Evolutionary conservation across 2,797 vertebrate species (phyloP), one percentile per base, ranked within the genome.

Genomic region (Hoplostethus atlanticus): DNA sequence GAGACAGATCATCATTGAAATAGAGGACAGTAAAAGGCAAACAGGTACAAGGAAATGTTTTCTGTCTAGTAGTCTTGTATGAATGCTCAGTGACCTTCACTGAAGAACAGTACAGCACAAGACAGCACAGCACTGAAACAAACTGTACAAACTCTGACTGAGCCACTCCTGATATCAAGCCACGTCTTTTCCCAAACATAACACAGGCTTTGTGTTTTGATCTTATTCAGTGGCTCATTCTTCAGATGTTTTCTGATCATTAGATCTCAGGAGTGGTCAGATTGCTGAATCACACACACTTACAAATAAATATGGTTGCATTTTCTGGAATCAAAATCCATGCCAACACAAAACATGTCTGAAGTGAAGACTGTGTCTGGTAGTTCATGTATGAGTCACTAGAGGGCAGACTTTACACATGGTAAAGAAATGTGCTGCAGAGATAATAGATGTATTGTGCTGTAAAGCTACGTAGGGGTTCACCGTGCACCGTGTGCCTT

Each of bases 1-100:
- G 78, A 68, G 75, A 90, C 91, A 84, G 87, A 77, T 73, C 81
- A 85, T 88, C 54, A 60, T 91, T 90, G 85, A 91, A 91, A 87
- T 25, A 53, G 5, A 65, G 47, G 77, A 71, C 51, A 83, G 68
- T 56, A 74, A 53, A 84, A 73, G 38, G 36, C 4, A 68, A 66
- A 73, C 28, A 57, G 25, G 25, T 60, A 67, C 69, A 58, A 55
- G 25, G 46, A 74, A 64, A 73, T 3, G 9, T 71, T 25, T 75
- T 3, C 46, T 80, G 15, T 28, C 28, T 28, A 28, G 28, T 30
- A n/a, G 57, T 66, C 42, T 68, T 76, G 56, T 53, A 81, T 81
- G 69, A 81, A 77, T 67, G 53, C 3, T 54, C 47, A 73, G 3
- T 54, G 50, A 50, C 28, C 38, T 48, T 15, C 53, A 38, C 30